Percentiles rank a stretch among this genome's conserved stretches.
Conservation (phyloP, 2,888 invertebrate species). For the Drosophila eohydei region DNA sequence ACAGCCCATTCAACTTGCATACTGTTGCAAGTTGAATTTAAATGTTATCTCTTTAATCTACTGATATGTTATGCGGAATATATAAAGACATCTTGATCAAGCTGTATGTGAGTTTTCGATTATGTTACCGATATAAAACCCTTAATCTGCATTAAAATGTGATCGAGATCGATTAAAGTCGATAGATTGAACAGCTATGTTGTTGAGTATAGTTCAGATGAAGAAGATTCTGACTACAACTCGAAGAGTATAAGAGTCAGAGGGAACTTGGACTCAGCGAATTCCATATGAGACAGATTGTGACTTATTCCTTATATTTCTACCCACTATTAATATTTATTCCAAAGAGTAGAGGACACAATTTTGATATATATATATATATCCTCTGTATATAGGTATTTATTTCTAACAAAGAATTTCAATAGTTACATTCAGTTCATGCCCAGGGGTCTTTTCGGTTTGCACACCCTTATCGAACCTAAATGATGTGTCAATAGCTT, state of each 20-base stretch:
- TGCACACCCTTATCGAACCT: neutral
- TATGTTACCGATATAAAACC: neutral
- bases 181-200: too few relatives aligned
- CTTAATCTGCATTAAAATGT: neutral
- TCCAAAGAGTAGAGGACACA: neutral
- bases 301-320: too few relatives aligned
- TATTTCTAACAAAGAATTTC: neutral
- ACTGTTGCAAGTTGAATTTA: conserved; percentile 9
- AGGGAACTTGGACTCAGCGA: neutral
- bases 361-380: neutral
- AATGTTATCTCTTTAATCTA: neutral
- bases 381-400: neutral
- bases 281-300: neutral
- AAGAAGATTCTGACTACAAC: neutral
- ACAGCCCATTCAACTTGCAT: conserved; percentile 10
- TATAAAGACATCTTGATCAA: too few relatives aligned
- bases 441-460: neutral
- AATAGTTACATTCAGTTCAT: neutral
- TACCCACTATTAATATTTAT: neutral
- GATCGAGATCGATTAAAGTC: too few relatives aligned
- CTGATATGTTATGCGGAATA: too few relatives aligned
- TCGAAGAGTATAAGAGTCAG: neutral
- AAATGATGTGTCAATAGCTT: conserved; percentile 10
- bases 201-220: too few relatives aligned
- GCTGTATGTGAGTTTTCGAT: too few relatives aligned